Conservation (phyloP, 2,888 invertebrate species). For the Hylaea fasciaria region DNA sequence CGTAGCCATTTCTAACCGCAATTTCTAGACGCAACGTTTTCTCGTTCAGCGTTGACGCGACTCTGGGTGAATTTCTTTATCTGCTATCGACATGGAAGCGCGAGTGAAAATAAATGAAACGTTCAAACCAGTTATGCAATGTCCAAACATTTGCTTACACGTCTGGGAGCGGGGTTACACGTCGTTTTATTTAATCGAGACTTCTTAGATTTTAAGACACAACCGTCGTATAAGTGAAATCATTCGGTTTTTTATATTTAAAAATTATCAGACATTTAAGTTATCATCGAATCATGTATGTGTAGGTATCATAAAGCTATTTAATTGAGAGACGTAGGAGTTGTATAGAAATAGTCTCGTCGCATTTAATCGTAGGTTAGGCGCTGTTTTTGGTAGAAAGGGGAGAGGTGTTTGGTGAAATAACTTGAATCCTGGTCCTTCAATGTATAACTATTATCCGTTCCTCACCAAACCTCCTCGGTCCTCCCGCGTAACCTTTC, state of each 20-base stretch:
- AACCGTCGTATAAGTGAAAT: slow-evolving; percentile 36
- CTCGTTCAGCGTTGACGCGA: too few relatives aligned
- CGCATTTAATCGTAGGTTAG: slow-evolving; percentile 37
- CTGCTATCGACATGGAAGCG: not conserved
- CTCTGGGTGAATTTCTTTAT: too few relatives aligned
- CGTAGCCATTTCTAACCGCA: not conserved
- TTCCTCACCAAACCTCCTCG: slow-evolving; percentile 32
- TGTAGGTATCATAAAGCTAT: slow-evolving; percentile 35
- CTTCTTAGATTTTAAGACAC: slow-evolving; percentile 31
- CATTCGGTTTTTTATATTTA: slow-evolving; percentile 39
- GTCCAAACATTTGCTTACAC: slow-evolving; percentile 4
- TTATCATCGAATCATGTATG: slow-evolving; percentile 44
- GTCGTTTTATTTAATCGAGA: slow-evolving; percentile 29
- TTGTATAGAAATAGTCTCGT: slow-evolving; percentile 44
- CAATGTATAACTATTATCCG: slow-evolving; percentile 18
- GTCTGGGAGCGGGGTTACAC: slow-evolving; percentile 17
- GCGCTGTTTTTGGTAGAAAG: slow-evolving; percentile 24
- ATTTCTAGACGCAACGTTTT: too few relatives aligned
- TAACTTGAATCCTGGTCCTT: slow-evolving; percentile 20
- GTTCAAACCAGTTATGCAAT: not conserved
- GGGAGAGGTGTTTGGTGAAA: slow-evolving; percentile 40
- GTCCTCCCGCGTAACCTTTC: slow-evolving; percentile 22
- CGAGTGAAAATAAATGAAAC: not conserved
- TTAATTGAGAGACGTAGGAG: slow-evolving; percentile 34
- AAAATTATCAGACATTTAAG: slow-evolving; percentile 35